Conservation (phyloP, 2,113 vertebrate genomes). For the Grammomys surdaster region DNA sequence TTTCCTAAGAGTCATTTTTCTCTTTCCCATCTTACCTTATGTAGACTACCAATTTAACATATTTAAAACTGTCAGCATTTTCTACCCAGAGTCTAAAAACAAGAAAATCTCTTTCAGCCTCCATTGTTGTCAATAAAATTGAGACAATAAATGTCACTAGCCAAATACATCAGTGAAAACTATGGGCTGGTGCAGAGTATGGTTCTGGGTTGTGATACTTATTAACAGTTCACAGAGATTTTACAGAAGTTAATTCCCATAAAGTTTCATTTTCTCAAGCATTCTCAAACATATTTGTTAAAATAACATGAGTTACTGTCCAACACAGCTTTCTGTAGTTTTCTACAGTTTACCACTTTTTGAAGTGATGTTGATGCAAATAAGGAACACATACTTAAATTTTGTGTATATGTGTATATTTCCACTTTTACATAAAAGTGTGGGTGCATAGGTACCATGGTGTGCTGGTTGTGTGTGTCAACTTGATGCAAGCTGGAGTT, state of each 20-base stretch:
- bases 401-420: not conserved
- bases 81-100: constrained; percentile 5
- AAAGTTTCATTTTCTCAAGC: constrained; percentile 12
- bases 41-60: not conserved
- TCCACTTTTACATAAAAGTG: not conserved
- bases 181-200: not conserved
- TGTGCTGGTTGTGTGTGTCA: no score
- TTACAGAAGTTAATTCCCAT: not conserved
- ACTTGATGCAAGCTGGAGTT: no score
- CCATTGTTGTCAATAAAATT: not conserved
- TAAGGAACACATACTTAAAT: not conserved
- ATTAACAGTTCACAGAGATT: not conserved
- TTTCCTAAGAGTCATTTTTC: not conserved
- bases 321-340: not conserved
- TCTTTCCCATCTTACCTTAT: not conserved
- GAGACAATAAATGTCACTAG: not conserved
- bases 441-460: not conserved
- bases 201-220: not conserved
- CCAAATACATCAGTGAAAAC: not conserved
- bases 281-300: constrained; percentile 2
- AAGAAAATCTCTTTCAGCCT: constrained; percentile 14
- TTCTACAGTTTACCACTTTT: not conserved
- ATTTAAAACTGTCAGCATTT: not conserved
- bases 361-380: constrained; percentile 37
- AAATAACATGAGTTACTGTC: not conserved